Conservation (phyloP, 1,140 invertebrate species). For the Batillaria attramentaria region DNA sequence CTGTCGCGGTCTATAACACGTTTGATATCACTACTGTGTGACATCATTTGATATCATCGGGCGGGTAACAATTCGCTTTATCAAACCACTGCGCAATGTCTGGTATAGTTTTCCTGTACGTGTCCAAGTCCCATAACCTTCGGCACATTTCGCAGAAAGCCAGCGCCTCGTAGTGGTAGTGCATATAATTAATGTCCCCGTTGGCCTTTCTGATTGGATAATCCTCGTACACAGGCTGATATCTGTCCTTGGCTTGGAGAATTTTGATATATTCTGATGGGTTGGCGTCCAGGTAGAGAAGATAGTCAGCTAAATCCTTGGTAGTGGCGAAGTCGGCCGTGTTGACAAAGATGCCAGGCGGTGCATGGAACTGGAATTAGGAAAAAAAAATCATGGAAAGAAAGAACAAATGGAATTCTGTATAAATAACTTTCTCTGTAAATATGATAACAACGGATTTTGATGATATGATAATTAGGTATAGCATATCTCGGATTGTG, state of each 20-base stretch:
- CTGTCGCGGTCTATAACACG: too few relatives aligned
- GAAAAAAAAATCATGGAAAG: background rate
- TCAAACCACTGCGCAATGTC: constrained; percentile 33
- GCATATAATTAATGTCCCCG: background rate
- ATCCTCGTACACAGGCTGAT: constrained; percentile 27
- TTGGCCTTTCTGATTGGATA: background rate
- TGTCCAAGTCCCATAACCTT: constrained; percentile 26
- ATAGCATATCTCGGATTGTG: too few relatives aligned
- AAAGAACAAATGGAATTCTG: background rate
- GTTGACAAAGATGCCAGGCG: constrained; percentile 32
- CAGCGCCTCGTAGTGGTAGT: constrained; percentile 10
- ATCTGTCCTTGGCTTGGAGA: constrained; percentile 33
- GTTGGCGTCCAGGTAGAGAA: constrained; percentile 40
- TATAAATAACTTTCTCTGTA: too few relatives aligned
- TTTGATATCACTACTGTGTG: too few relatives aligned
- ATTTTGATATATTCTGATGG: constrained; percentile 29
- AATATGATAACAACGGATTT: too few relatives aligned
- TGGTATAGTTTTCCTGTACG: constrained; percentile 7
- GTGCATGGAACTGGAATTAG: constrained; percentile 6
- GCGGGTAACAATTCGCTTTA: constrained; percentile 16
- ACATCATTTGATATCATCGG: background rate
- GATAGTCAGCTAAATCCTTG: constrained; percentile 39
- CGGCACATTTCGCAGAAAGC: constrained; percentile 33
- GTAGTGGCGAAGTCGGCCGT: constrained; percentile 34
- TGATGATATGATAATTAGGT: too few relatives aligned